Conservation (phyloP, 2,797 vertebrate genomes). For the Salarias fasciatus region DNA sequence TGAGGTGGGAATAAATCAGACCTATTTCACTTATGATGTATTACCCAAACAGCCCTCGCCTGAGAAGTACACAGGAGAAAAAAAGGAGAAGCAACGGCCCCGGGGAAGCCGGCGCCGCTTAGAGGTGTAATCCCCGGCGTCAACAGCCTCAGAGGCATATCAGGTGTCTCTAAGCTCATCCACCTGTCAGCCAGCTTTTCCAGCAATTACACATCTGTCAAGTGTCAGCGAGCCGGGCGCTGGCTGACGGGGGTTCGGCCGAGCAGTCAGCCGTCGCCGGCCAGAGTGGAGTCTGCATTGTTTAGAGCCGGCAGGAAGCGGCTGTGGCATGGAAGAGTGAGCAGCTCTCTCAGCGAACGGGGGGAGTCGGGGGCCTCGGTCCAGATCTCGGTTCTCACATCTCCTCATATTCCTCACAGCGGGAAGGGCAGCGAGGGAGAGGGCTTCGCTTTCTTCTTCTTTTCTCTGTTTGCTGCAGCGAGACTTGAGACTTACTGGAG, state of each 20-base stretch:
- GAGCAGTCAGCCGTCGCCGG: constrained; percentile 83
- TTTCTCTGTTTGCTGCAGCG: constrained; percentile 42
- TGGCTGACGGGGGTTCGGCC: constrained; percentile 83
- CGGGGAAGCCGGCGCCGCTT: constrained; percentile 61
- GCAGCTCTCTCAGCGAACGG: constrained; percentile 70
- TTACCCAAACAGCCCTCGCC: constrained; percentile 11
- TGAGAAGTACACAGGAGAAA: constrained; percentile 16
- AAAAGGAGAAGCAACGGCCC: constrained; percentile 41
- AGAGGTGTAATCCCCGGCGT: constrained; percentile 71
- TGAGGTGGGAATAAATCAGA: constrained; percentile 54
- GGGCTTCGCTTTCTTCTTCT: constrained; percentile 45
- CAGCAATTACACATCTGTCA: constrained; percentile 87
- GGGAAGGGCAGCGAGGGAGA: constrained; percentile 49
- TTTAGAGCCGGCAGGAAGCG: constrained; percentile 79
- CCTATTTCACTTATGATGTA: constrained; percentile 55
- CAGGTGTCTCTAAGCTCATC: constrained; percentile 82
- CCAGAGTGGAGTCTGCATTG: constrained; percentile 82
- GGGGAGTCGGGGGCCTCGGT: constrained; percentile 15
- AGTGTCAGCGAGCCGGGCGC: constrained; percentile 82
- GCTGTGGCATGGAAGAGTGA: constrained; percentile 78
- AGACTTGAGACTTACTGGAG: constrained; percentile 54
- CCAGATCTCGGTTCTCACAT: constrained; percentile 54
- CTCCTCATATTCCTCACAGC: constrained; percentile 65
- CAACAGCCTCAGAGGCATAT: constrained; percentile 77
- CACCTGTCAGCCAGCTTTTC: constrained; percentile 81